Base-by-base conservation (phyloP, 2,113 vertebrate species). In the Solea senegalensis region DNA sequence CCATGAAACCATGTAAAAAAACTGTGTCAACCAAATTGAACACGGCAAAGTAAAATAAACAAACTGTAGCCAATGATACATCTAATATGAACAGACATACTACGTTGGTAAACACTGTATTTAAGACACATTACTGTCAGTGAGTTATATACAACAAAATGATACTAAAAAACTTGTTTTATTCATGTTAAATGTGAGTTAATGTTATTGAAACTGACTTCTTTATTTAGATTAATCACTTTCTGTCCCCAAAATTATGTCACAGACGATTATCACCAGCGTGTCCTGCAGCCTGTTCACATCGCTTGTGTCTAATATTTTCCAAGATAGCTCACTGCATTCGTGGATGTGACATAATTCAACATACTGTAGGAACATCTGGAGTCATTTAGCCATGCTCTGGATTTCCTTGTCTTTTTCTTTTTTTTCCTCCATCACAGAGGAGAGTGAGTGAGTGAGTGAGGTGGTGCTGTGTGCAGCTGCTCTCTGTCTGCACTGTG, bases 321-420 rank as follows among this genome's bases (percentile, higher is more conserved):
- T 92, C 91, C 90, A 45, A 66, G 82, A 82, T 83, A 72, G 80
- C 80, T 88, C 82, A 73, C 78, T 78, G 27, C 55, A 72, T 82
- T 82, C 39, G 44, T 89, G 74, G 45, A 73, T 87, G 80, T 90
- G 87, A 92, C 78, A 90, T 90, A 91, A 90, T 88, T 81, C 76
- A 88, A 87, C 61, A 73, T 88, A 80, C 57, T 43, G 57, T 44
- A 59, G 82, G 76, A 80, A 85, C 90, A 92, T 91, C 91, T 93
- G 90, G 90, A 83, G 40, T 64, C 56, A 50, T 51, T 92, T 92
- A 86, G 26, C 58, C 46, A 15, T 61, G 60, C 71, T 69, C 57
- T 60, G 46, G 69, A 59, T 67, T 55, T 48, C 59, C 40, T 68
- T 55, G 74, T 66, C 12, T 49, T 2, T 39, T 12, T 39, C 65